These are phyloP conservation scores for Carassius gibelio DNA, from an alignment of 2,113 vertebrate genomes.

Conservation along the genomic window DNA sequence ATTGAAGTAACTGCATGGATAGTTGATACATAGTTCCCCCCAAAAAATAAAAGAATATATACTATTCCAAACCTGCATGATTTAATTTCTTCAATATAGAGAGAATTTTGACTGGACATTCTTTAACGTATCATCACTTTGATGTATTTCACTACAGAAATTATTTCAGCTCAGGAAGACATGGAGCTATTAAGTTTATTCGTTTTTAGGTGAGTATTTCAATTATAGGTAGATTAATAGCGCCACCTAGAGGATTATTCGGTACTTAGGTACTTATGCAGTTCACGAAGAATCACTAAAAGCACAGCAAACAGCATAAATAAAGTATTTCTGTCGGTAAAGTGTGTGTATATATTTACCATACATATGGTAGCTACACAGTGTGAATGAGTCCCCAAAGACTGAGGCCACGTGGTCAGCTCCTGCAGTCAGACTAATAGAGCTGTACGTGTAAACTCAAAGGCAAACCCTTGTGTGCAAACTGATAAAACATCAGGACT, in stretches of 20 bases:
- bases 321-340: not conserved
- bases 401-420: not conserved
- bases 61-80: no score
- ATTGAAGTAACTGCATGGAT: no score
- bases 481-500: not conserved
- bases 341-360: not conserved
- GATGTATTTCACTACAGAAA: not conserved
- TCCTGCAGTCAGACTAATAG: not conserved
- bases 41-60: no score
- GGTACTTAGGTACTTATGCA: fast-evolving
- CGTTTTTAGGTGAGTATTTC: not conserved
- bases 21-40: no score
- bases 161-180: not conserved
- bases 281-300: not conserved
- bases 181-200: not conserved
- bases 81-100: no score
- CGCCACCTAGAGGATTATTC: not conserved
- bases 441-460: not conserved
- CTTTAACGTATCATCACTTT: not conserved
- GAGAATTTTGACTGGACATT: not conserved
- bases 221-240: not conserved
- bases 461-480: not conserved
- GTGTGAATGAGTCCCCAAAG: not conserved
- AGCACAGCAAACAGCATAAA: not conserved
- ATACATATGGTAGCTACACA: no score